Conservation (phyloP, 2,113 vertebrate genomes). For the Trinectes maculatus region DNA sequence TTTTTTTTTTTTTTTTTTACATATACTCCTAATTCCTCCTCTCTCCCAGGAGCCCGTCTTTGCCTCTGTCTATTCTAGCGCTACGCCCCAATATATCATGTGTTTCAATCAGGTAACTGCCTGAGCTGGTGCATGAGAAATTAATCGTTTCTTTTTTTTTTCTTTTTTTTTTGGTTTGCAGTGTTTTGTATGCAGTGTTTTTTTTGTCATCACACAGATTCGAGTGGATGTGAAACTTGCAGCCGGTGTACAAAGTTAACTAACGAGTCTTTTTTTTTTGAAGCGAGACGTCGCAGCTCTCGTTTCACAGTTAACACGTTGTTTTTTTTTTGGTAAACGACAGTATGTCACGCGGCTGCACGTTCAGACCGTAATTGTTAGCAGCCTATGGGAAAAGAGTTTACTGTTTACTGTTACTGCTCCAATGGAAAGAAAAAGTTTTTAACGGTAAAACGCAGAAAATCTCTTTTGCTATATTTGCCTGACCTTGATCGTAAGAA, state of each 20-base stretch:
- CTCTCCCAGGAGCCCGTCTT: slow-evolving; percentile 82
- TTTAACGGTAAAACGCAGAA: too few species aligned
- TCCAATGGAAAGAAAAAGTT: background rate
- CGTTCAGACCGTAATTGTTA: too few species aligned
- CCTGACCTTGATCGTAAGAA: too few species aligned
- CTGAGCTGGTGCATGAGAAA: slow-evolving; percentile 44
- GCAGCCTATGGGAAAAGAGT: too few species aligned
- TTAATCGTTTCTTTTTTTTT: slow-evolving; percentile 5
- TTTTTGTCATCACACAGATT: slow-evolving; percentile 8
- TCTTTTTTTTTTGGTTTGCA: slow-evolving; percentile 43
- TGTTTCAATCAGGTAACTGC: slow-evolving; percentile 83
- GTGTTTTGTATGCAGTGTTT: slow-evolving; percentile 60
- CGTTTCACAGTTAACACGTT: background rate
- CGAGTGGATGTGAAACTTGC: background rate
- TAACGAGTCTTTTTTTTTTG: slow-evolving; percentile 5
- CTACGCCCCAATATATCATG: slow-evolving; percentile 80
- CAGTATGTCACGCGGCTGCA: background rate
- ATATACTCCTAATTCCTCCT: slow-evolving; percentile 37
- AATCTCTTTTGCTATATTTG: too few species aligned
- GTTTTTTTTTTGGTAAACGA: background rate
- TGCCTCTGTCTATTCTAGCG: slow-evolving; percentile 81
- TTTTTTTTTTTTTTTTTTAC: too few species aligned
- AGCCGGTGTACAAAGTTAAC: slow-evolving; percentile 33
- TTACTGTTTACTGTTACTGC: background rate
- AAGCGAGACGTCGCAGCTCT: slow-evolving; percentile 16